Percentiles rank a stretch among this genome's conserved stretches.
phyloP scores from a whole-genome alignment of 2,113 vertebrate species.

The Cinclus mexicanus region DNA sequence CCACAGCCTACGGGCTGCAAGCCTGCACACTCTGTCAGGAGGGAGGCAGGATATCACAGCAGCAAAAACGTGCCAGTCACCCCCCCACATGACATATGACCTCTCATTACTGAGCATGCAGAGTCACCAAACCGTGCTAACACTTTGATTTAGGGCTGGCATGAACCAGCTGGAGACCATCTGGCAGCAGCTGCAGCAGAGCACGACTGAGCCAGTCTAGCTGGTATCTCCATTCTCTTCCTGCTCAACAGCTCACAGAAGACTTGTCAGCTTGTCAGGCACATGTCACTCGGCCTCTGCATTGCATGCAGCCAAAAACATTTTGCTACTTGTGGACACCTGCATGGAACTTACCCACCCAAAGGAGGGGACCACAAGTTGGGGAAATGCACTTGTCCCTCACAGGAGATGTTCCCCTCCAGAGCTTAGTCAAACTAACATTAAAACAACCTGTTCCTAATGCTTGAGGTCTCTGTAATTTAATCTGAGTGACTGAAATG shows the following conservation, averaged over 20 bases:
- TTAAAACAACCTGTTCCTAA: neutral
- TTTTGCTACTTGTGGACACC: neutral
- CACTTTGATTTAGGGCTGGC: neutral
- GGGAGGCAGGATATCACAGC: accelerated
- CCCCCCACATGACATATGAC: neutral
- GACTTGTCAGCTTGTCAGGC: neutral
- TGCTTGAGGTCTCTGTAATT: neutral
- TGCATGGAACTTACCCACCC: neutral
- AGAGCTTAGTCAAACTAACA: neutral
- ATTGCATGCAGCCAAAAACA: neutral
- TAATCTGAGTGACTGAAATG: neutral
- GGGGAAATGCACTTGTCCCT: neutral
- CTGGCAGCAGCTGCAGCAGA: neutral
- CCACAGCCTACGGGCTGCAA: neutral
- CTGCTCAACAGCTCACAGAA: neutral
- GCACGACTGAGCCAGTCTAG: neutral
- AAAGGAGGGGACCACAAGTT: neutral
- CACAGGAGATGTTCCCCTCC: neutral
- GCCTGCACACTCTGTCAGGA: neutral
- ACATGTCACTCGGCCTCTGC: neutral
- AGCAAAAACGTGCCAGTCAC: neutral
- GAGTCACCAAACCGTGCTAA: neutral
- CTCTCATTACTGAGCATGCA: neutral
- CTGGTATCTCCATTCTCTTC: neutral
- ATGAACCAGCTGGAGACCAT: neutral